phyloP scores from a whole-genome alignment of 1,140 invertebrate genomes.

The Gryon sp. region DNA sequence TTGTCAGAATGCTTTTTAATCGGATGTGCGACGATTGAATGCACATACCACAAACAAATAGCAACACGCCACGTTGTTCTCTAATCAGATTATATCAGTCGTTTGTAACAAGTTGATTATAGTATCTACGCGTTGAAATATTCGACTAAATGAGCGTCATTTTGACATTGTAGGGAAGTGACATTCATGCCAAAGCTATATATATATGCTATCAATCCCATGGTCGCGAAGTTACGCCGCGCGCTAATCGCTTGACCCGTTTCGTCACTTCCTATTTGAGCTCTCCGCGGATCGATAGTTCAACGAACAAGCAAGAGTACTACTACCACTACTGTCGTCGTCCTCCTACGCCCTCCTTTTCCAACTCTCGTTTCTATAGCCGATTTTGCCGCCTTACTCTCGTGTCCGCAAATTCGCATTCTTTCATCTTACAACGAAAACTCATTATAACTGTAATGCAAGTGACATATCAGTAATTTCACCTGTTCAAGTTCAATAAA shows the following conservation, averaged over 20 bases:
- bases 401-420: constrained; percentile 41
- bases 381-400: constrained; percentile 18
- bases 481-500: too few species aligned
- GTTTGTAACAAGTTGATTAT: constrained; percentile 10
- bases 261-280: constrained; percentile 65
- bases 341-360: too few species aligned
- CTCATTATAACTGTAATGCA: too few species aligned
- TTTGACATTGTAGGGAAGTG: constrained; percentile 6
- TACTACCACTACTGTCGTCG: constrained; percentile 62
- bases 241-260: constrained; percentile 62
- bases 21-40: background rate
- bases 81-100: constrained; percentile 21
- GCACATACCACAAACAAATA: background rate
- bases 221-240: constrained; percentile 53
- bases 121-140: background rate
- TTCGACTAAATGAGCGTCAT: background rate
- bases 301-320: constrained; percentile 75
- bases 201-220: constrained; percentile 33
- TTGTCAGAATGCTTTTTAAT: background rate
- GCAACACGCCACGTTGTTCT: background rate
- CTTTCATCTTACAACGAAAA: constrained; percentile 14
- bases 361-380: too few species aligned
- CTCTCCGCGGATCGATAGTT: constrained; percentile 75
- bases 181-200: constrained; percentile 29
- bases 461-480: too few species aligned